Evolutionary conservation across 2,888 invertebrate species (phyloP).

Genomic region (Epicampocera succincta): DNA sequence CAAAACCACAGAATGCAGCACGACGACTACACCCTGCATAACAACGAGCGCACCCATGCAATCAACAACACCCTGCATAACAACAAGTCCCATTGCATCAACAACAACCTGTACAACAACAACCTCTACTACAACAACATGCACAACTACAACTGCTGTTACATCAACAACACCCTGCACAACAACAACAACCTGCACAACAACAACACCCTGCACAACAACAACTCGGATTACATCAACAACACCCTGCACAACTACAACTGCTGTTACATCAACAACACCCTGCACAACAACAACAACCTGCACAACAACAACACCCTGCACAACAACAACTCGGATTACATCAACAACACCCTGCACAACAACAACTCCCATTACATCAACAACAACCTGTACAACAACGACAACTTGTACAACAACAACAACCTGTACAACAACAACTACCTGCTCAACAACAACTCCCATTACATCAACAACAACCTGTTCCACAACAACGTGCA

Average conservation of each 20-base stretch:
- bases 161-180: background rate
- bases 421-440: background rate
- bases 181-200: background rate
- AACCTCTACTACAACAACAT: background rate
- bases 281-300: background rate
- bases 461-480: conserved; percentile 1
- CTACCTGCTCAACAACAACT: background rate
- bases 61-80: background rate
- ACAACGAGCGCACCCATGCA: background rate
- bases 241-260: background rate
- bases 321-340: conserved; percentile 7
- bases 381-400: background rate
- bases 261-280: background rate
- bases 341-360: conserved; percentile 8
- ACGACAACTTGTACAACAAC: conserved; percentile 18
- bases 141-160: background rate
- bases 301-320: background rate
- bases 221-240: conserved; percentile 4
- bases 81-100: background rate
- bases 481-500: conserved; percentile 8
- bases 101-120: background rate
- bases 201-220: background rate
- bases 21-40: background rate
- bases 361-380: background rate
- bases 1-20: no score